Percentiles rank a stretch among this genome's conserved stretches.
Evolutionary conservation across 1,140 invertebrate genomes (phyloP).

Genomic region (Marisa cornuarietis): DNA sequence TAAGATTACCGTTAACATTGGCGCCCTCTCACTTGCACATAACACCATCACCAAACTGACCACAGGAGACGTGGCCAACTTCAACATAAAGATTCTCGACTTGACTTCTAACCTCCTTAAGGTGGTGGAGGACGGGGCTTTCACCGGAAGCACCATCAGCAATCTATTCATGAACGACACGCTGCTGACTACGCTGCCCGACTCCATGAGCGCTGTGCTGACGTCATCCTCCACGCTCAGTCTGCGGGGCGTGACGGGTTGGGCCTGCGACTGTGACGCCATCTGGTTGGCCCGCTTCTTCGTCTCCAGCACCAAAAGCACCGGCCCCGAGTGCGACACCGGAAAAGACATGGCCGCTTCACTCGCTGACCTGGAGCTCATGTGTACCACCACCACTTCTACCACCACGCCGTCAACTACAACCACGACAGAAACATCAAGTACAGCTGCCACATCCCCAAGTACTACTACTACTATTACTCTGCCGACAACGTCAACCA

Average conservation of each 20-base stretch:
- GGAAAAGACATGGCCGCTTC: not conserved
- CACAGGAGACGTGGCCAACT: slow-evolving; percentile 16
- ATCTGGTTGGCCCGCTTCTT: slow-evolving; percentile 45
- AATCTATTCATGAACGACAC: slow-evolving; percentile 36
- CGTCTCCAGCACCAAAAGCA: not conserved
- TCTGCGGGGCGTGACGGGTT: slow-evolving; percentile 23
- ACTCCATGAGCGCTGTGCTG: slow-evolving; percentile 30
- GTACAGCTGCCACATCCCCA: slow-evolving; percentile 22
- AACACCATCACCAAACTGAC: slow-evolving; percentile 21
- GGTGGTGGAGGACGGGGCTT: slow-evolving; percentile 30
- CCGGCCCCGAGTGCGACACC: slow-evolving; percentile 5
- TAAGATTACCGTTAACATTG: not conserved
- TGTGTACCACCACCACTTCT: slow-evolving; percentile 2
- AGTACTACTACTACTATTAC: slow-evolving; percentile 1
- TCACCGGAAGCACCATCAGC: slow-evolving; percentile 31
- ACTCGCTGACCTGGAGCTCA: slow-evolving; percentile 1
- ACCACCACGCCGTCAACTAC: slow-evolving; percentile 15
- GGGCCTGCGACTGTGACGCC: slow-evolving; percentile 47
- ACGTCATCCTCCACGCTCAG: slow-evolving; percentile 23
- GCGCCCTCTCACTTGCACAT: slow-evolving; percentile 16
- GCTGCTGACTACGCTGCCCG: slow-evolving; percentile 38
- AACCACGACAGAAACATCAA: slow-evolving; percentile 9
- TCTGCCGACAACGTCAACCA: not conserved
- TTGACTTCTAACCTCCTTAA: slow-evolving; percentile 36
- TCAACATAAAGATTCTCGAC: slow-evolving; percentile 24